Percentiles rank a stretch among this genome's conserved stretches.
Evolutionary conservation across 2,113 vertebrate genomes (phyloP).

Genomic region (Megalops atlanticus): DNA sequence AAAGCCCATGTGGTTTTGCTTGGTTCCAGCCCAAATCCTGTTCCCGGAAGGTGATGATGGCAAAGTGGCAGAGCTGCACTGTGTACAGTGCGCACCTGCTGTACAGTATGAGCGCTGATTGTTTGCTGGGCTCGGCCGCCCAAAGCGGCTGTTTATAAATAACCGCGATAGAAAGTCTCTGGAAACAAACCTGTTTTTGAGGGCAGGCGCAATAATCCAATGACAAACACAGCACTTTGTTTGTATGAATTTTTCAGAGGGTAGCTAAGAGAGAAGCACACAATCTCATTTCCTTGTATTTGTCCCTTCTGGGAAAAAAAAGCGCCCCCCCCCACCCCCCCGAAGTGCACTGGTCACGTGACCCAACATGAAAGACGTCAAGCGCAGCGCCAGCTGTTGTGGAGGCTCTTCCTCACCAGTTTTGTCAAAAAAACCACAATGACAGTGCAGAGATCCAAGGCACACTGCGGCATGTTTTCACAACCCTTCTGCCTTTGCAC

Average conservation of each 20-base stretch:
- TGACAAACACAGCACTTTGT: neutral
- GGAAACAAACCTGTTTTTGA: neutral
- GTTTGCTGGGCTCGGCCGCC: neutral
- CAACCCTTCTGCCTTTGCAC: neutral
- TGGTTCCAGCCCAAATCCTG: slow-evolving; percentile 42
- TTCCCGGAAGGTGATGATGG: slow-evolving; percentile 14
- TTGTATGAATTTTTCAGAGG: neutral
- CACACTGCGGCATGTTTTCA: neutral
- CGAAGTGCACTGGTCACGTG: neutral
- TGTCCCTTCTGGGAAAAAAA: neutral
- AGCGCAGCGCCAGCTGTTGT: neutral
- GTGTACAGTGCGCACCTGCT: neutral
- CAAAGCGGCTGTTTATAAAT: neutral
- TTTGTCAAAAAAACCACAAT: neutral
- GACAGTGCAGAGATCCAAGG: neutral
- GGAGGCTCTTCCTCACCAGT: neutral
- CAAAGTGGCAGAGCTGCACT: neutral
- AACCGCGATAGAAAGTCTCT: neutral
- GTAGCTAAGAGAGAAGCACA: neutral
- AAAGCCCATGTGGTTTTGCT: slow-evolving; percentile 45
- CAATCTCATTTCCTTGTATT: neutral
- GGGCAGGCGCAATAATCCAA: neutral
- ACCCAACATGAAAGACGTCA: neutral
- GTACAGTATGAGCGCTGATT: neutral
- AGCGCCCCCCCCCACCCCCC: neutral